Base-by-base conservation (phyloP, 2,888 invertebrate species). In the Leptinotarsa rubiginosa region DNA sequence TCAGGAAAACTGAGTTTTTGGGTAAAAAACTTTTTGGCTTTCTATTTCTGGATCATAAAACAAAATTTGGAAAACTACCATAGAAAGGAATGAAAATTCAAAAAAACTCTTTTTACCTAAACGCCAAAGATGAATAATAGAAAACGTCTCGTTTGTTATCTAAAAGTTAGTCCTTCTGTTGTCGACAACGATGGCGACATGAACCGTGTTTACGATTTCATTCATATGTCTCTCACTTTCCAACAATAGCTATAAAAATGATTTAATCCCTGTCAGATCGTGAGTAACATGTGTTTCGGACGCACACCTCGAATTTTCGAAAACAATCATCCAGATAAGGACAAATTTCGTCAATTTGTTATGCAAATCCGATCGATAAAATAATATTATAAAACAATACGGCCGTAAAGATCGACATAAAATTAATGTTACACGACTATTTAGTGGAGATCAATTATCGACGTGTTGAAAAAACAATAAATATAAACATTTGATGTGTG, bases 201-300 rank as follows among this genome's bases (percentile, higher is more conserved):
- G 12, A 56, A 56, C 13, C 13, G 22, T 56, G 15, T 56, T 56
- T 56, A 56, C 56, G 56, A 56, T 56, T 56, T 56, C 56, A 56
- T 56, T 56, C 56, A 56, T 18, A 56, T 56, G 56, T 56, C 56
- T 22, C 56, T 13, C 5, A 22, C 22, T 56, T 22, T 56, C 13
- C 12, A 56, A 56, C 56, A 56, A 56, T 56, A 56, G 56, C 56
- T 56, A 56, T 56, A 56, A 56, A 56, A 25, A 56, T 56, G 56
- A 56, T 22, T 56, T 22, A 56, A 22, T 56, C 15, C 22, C 25
- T 22, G 22, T 56, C 56, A 15, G 56, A 20, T 1, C 13, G 15
- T 13, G 25, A 56, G 20, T 56, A 56, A 56, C 56, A 56, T 56
- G 56, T 56, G 56, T 56, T 56, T 22, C 20, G 4, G 56, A 22